phyloP scores from a whole-genome alignment of 2,888 invertebrate genomes.

The Petrolisthes cinctipes region DNA sequence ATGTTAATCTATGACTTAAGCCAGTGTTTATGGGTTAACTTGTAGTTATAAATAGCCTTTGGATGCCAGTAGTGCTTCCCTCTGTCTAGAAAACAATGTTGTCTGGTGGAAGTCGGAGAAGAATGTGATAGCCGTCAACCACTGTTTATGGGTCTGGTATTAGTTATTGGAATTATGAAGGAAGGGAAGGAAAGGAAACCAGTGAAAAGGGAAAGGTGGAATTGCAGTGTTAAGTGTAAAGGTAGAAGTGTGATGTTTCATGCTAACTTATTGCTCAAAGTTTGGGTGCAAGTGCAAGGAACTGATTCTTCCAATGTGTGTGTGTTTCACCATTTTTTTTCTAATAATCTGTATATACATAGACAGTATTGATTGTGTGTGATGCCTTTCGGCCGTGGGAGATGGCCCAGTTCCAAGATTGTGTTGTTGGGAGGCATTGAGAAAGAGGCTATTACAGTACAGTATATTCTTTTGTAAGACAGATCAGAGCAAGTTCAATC shows the following conservation, averaged over 20 bases:
- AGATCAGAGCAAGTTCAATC: background rate
- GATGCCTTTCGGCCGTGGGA: too few relatives aligned
- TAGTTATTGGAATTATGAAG: background rate
- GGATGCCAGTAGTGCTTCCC: too few relatives aligned
- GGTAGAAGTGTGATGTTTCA: conserved; percentile 8
- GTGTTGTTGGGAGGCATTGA: background rate
- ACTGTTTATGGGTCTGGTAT: too few relatives aligned
- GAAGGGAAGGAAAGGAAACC: background rate
- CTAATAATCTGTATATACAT: background rate
- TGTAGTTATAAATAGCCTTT: too few relatives aligned
- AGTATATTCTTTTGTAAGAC: background rate
- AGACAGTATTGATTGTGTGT: conserved; percentile 36
- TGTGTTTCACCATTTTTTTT: too few relatives aligned
- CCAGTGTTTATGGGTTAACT: too few relatives aligned
- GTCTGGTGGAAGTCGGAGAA: too few relatives aligned
- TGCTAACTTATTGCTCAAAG: conserved; percentile 55
- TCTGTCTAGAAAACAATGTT: too few relatives aligned
- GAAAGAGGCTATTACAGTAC: background rate
- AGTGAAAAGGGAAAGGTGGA: background rate
- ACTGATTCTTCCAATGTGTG: conserved; percentile 51
- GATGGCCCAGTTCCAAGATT: too few relatives aligned
- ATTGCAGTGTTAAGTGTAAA: background rate
- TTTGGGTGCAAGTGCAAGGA: conserved; percentile 55
- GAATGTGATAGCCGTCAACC: too few relatives aligned
- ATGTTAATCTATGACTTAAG: too few relatives aligned